Conservation (phyloP, 2,113 vertebrate genomes). For the Saguinus imperator region DNA sequence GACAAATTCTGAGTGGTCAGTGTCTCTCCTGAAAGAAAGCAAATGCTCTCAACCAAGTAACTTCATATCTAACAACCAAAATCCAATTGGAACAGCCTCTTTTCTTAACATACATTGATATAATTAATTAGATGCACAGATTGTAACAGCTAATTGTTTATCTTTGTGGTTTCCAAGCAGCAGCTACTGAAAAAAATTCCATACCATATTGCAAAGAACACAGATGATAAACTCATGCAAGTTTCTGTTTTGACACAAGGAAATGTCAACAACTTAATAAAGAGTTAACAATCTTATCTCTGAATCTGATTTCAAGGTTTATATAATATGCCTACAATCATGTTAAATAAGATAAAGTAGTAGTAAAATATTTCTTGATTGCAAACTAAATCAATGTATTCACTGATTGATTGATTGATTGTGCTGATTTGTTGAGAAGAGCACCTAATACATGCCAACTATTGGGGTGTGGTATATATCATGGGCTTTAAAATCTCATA, state of each 20-base stretch:
- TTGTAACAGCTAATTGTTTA: background rate
- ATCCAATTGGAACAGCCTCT: background rate
- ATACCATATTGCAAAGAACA: background rate
- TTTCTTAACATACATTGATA: background rate
- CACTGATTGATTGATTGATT: no score
- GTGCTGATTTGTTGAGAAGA: background rate
- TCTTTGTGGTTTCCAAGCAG: background rate
- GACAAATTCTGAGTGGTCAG: background rate
- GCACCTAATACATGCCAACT: background rate
- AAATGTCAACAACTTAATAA: background rate
- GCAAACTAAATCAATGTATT: background rate
- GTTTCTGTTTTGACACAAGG: background rate
- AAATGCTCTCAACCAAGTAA: background rate
- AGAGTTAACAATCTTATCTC: conserved; percentile 24
- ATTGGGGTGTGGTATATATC: background rate
- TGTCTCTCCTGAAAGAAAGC: background rate
- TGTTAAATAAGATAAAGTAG: conserved; percentile 13
- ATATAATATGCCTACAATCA: background rate
- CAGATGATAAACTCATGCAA: background rate
- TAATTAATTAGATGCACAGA: background rate
- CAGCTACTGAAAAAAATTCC: background rate
- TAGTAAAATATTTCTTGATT: background rate
- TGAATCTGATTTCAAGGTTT: conserved; percentile 34
- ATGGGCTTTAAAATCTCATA: background rate
- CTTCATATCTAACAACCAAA: background rate